Conservation (phyloP, 1,140 invertebrate species). For the Halesus radiatus region DNA sequence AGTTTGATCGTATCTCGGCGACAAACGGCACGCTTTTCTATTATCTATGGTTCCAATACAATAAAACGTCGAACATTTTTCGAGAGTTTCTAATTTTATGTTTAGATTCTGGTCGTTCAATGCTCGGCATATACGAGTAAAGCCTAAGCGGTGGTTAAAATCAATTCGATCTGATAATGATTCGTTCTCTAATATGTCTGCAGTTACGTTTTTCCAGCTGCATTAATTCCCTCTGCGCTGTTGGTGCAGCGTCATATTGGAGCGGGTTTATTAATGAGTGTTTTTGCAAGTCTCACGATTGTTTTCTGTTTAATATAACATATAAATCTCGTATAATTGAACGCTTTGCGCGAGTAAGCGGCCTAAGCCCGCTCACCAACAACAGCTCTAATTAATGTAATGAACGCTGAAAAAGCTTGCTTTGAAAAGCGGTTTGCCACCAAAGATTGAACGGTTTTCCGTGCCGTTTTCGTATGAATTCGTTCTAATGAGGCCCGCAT, state of each 20-base stretch:
- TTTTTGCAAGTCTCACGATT: slow-evolving; percentile 38
- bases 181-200: too few species aligned
- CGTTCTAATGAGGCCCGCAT: slow-evolving; percentile 25
- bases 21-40: too few species aligned
- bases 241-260: slow-evolving; percentile 4
- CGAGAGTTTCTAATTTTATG: too few species aligned
- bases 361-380: slow-evolving; percentile 23
- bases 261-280: slow-evolving; percentile 28
- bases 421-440: slow-evolving; percentile 24
- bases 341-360: slow-evolving; percentile 18
- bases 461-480: slow-evolving; percentile 14
- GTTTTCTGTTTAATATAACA: slow-evolving; percentile 32
- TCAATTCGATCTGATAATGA: too few species aligned
- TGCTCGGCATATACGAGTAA: too few species aligned
- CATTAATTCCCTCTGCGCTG: neutral
- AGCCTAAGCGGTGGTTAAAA: too few species aligned
- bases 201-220: neutral
- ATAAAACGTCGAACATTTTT: too few species aligned
- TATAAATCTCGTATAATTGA: slow-evolving; percentile 41
- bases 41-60: too few species aligned
- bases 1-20: too few species aligned
- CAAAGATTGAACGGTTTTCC: slow-evolving; percentile 20
- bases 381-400: slow-evolving; percentile 28
- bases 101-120: too few species aligned
- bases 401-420: slow-evolving; percentile 29